Base-by-base conservation (phyloP, 2,797 vertebrate species). In the Esox lucius region DNA sequence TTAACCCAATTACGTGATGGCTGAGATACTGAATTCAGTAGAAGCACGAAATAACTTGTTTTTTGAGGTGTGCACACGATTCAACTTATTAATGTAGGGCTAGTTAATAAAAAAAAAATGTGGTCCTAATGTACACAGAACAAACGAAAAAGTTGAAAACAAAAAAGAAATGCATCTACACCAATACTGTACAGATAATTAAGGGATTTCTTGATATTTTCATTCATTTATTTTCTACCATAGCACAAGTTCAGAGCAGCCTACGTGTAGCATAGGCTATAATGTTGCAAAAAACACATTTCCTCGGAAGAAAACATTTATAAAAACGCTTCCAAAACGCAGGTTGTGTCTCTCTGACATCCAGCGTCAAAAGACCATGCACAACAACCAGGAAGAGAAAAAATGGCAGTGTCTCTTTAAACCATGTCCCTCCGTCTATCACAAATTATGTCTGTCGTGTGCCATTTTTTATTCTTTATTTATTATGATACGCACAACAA, bases 401-500 rank as follows among this genome's bases (percentile, higher is more conserved):
- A 77, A 28, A 73, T 17, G 83, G 71, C 83, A 65, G 88, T 92
- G 91, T 91, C 89, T 72, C 91, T 94, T 94, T 94, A 92, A 93
- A 93, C 75, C 72, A 72, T 86, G 87, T 91, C 91, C 90, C 86
- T 82, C 75, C 61, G 68, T 87, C 85, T 88, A 83, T 83, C 81
- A 84, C 80, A 65, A 74, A 80, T 80, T 79, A 62, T 74, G 77
- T 80, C 83, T 81, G 80, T 81, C 86, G 84, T 81, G 79, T 85
- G 83, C 87, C 87, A 87, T 87, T 86, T 83, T 89, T 86, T 76
- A 70, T 74, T 71, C 79, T 83, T 86, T 80, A 77, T 85, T 86
- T 78, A 12, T 49, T 16, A 17, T 15, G 73, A 49, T 48, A 1
- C 80, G 75, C 74, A n/a, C 62, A 19, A 13, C 1, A 24, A 78